Evolutionary conservation across 2,888 invertebrate genomes (phyloP), one percentile per base, ranked within the genome.

Genomic region (Heliconius aoede): DNA sequence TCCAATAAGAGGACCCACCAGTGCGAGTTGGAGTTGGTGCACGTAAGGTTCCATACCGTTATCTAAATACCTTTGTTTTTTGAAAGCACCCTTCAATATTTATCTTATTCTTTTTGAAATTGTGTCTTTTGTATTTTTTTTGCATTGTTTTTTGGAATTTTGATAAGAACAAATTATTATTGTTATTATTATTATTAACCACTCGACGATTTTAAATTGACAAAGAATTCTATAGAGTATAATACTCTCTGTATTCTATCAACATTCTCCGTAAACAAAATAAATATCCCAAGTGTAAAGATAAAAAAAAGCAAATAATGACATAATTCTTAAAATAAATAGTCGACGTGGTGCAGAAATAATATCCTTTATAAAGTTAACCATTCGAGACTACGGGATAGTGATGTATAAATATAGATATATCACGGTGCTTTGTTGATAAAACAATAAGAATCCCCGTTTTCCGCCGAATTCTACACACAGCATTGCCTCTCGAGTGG

Each of bases 341-440:
- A 84, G 81, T 81, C 80, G 79, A 78, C 81, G 80, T 81, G 79
- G 82, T 82, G 81, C 89, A 89, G 88, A 90, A 90, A 91, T 92
- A 91, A 89, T 88, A 88, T 86, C 86, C 85, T 87, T 88, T 88
- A 87, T 87, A 86, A 88, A 90, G 88, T 89, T 90, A 91, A 90
- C 90, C 89, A 84, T 89, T 91, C 91, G 91, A 91, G 91, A 91
- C 91, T 91, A 86, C 88, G 90, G 85, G 5, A 55, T 88, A 88
- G 89, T 84, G 88, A 82, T 83, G 87, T 73, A 30, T 18, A 40
- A 36, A 40, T 58, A 60, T 72, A 36, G 58, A 60, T 72, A 60
- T 1, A 32, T 36, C 3, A 21, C 28, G 21, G 9, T 55, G 11
- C 0, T n/a, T 55, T 55, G n/a, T 55, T 55, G 1, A 55, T 21